These are phyloP conservation scores for Phylloscopus whistleri DNA, from an alignment of 2,113 vertebrate genomes.

Conservation along the genomic window DNA sequence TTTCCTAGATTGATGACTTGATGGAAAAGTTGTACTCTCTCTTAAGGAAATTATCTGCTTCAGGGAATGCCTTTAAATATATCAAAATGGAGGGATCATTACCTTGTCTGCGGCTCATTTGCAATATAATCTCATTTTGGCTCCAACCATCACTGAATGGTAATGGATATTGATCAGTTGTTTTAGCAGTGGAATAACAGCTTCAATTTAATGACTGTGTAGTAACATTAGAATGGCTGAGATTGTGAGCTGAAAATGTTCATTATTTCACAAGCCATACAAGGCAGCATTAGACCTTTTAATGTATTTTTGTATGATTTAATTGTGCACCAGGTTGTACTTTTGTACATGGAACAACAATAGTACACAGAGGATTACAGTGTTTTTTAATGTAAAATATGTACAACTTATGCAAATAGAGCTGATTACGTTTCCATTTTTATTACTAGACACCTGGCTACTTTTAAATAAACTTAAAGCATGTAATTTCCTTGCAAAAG, in stretches of 20 bases:
- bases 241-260: conserved; percentile 16
- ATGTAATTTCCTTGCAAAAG: not conserved
- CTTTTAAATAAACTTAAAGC: conserved; percentile 2
- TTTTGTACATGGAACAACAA: not conserved
- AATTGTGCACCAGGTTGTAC: not conserved
- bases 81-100: conserved; percentile 58
- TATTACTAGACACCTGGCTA: not conserved
- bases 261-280: conserved; percentile 45
- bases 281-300: not conserved
- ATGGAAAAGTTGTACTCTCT: conserved; percentile 13
- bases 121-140: conserved; percentile 68
- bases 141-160: conserved; percentile 24
- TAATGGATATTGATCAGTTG: conserved; percentile 75
- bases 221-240: conserved; percentile 62
- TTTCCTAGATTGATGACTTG: not conserved
- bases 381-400: not conserved
- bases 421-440: not conserved
- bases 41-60: conserved; percentile 63
- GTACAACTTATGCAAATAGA: not conserved
- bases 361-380: not conserved
- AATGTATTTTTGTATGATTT: conserved; percentile 24
- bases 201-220: conserved; percentile 59
- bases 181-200: conserved; percentile 63
- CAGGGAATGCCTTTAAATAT: conserved; percentile 49
- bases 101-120: conserved; percentile 66